Conservation (phyloP, 2,113 vertebrate species). For the Phrynocephalus versicolor region DNA sequence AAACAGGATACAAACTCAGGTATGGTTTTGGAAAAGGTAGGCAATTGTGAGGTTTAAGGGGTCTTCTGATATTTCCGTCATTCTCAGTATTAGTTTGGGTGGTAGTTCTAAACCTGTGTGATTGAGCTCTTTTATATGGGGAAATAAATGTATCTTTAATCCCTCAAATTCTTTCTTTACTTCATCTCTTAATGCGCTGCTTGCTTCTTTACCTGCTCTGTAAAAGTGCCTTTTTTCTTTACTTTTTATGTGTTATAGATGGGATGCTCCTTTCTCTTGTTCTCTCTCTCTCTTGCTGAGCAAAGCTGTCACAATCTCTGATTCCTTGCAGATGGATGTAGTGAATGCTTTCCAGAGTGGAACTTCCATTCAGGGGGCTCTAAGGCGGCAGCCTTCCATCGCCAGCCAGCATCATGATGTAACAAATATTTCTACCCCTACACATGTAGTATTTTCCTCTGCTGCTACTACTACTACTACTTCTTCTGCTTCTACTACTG, state of each 20-base stretch:
- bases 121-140: constrained; percentile 61
- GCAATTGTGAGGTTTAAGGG: constrained; percentile 44
- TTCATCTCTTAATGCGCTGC: constrained; percentile 75
- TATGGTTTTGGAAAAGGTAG: constrained; percentile 81
- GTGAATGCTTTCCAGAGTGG: constrained; percentile 99
- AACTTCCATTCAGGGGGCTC: constrained; percentile 99
- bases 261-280: constrained; percentile 86
- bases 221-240: constrained; percentile 84
- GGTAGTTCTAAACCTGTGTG: constrained; percentile 59
- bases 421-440: constrained; percentile 99
- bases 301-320: constrained; percentile 98
- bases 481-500: constrained; percentile 99
- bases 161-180: constrained; percentile 60
- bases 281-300: constrained; percentile 88
- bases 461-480: constrained; percentile 98
- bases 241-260: constrained; percentile 80
- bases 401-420: constrained; percentile 99
- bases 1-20: constrained; percentile 99
- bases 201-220: constrained; percentile 74
- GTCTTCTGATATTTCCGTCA: constrained; percentile 55
- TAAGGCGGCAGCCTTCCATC: constrained; percentile 99
- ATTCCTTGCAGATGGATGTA: constrained; percentile 99
- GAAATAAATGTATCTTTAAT: constrained; percentile 63
- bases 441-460: constrained; percentile 99
- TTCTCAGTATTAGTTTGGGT: constrained; percentile 55